A percentile compares a stretch with the other conserved stretches of the same genome.
Conservation (phyloP, 23 tunicate species). For the Pegea sp. region DNA sequence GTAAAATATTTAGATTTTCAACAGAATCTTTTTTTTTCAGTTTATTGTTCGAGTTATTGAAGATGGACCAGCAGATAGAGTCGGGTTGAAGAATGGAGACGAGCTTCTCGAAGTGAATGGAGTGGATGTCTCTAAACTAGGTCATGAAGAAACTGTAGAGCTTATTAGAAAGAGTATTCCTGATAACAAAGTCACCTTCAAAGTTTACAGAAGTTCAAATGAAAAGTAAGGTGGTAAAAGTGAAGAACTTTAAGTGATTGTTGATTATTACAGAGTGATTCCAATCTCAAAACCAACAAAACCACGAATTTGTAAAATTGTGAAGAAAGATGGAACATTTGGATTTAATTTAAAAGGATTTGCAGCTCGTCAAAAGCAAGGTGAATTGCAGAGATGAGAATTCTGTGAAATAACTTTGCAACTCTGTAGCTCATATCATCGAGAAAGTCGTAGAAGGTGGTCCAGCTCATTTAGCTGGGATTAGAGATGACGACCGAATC, state of each 20-base stretch:
- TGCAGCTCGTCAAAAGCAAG: conserved; percentile 7
- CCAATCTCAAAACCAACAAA: conserved; percentile 2
- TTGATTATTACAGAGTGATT: background rate
- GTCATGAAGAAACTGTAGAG: conserved; percentile 31
- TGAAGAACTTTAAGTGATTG: background rate
- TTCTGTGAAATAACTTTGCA: too few relatives aligned
- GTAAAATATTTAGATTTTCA: background rate
- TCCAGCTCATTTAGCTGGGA: conserved; percentile 45
- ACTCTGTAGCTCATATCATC: conserved; percentile 51
- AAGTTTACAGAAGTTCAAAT: conserved; percentile 2
- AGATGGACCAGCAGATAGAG: conserved; percentile 63
- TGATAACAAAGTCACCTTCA: conserved; percentile 24
- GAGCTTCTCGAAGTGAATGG: conserved; percentile 43
- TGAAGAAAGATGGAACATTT: conserved; percentile 38
- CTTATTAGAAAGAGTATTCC: conserved; percentile 55
- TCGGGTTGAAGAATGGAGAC: conserved; percentile 66
- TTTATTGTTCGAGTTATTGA: conserved; percentile 26
- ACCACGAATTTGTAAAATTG: conserved; percentile 54
- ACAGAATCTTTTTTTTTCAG: conserved; percentile 41
- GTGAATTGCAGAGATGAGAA: too few relatives aligned
- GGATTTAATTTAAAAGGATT: conserved; percentile 56
- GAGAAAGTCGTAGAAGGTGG: conserved; percentile 49
- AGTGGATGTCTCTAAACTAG: conserved; percentile 25
- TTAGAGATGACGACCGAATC: conserved; percentile 41
- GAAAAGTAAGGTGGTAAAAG: background rate